Evolutionary conservation across 2,797 vertebrate species (phyloP).

Genomic region (Channa striata): DNA sequence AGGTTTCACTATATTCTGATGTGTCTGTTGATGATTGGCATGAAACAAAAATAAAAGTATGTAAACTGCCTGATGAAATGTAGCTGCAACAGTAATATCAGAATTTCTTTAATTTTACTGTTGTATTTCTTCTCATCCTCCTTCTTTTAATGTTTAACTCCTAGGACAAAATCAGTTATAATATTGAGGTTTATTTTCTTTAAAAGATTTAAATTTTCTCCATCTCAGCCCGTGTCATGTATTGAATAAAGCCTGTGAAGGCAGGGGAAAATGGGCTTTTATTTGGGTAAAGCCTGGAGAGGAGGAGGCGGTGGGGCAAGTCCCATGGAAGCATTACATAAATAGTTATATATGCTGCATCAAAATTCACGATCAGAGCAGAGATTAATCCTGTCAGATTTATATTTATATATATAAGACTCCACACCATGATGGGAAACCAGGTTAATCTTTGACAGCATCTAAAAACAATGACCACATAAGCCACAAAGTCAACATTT

Average conservation of each 20-base stretch:
- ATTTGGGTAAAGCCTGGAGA: constrained; percentile 63
- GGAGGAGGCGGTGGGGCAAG: background rate
- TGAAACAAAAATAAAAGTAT: too few relatives aligned
- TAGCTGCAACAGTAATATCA: too few relatives aligned
- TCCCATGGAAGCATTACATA: constrained; percentile 60
- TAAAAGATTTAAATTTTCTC: too few relatives aligned
- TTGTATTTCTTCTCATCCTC: too few relatives aligned
- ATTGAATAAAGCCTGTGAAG: constrained; percentile 59
- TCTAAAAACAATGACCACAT: constrained; percentile 25
- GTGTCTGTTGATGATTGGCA: too few relatives aligned
- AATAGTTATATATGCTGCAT: constrained; percentile 70
- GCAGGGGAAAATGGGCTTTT: constrained; percentile 59
- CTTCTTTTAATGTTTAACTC: too few relatives aligned
- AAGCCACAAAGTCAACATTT: constrained; percentile 26
- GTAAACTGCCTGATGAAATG: too few relatives aligned
- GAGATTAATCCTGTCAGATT: constrained; percentile 67
- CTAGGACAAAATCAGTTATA: too few relatives aligned
- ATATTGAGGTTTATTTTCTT: too few relatives aligned
- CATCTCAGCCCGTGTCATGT: constrained; percentile 35
- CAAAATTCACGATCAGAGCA: constrained; percentile 64
- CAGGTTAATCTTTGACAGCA: constrained; percentile 55
- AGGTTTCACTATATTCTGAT: too few relatives aligned
- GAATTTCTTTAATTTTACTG: too few relatives aligned
- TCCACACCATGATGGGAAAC: constrained; percentile 66
- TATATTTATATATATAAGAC: constrained; percentile 75